Percentiles rank a stretch among this genome's conserved stretches.
Evolutionary conservation across 2,113 vertebrate species (phyloP).

Genomic region (Cryptoleucopteryx plumbea): DNA sequence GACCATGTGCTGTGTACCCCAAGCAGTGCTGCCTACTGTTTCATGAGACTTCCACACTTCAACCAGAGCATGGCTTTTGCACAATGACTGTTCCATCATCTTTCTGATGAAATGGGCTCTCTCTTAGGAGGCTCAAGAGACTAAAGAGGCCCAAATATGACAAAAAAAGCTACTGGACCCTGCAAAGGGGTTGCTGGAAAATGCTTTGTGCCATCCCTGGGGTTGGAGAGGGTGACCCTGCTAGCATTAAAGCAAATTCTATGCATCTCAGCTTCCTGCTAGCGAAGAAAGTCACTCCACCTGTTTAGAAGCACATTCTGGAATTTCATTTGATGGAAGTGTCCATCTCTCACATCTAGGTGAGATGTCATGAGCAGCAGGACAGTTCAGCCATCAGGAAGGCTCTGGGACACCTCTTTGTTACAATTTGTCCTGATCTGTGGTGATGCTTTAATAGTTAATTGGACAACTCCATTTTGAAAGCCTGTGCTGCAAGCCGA

Average conservation of each 20-base stretch:
- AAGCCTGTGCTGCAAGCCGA: neutral
- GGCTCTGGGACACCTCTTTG: neutral
- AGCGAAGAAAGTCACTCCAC: neutral
- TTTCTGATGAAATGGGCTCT: neutral
- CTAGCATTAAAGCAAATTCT: neutral
- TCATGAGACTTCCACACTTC: neutral
- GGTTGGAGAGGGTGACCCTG: neutral
- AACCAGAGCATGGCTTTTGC: neutral
- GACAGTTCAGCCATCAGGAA: neutral
- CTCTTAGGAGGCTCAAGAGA: neutral
- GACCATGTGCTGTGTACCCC: rapidly evolving
- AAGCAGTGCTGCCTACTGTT: neutral
- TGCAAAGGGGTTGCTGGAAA: neutral
- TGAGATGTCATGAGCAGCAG: neutral
- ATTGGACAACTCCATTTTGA: neutral
- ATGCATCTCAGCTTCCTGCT: neutral
- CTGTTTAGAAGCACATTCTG: neutral
- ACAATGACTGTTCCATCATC: rapidly evolving
- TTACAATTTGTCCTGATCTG: neutral
- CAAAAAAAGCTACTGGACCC: neutral
- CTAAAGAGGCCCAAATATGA: neutral
- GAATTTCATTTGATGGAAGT: neutral
- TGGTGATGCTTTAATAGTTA: neutral
- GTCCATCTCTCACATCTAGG: neutral
- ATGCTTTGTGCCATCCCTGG: neutral